These are phyloP conservation scores for Heterochromis multidens DNA, from an alignment of 2,113 vertebrate species.

Conservation along the genomic window DNA sequence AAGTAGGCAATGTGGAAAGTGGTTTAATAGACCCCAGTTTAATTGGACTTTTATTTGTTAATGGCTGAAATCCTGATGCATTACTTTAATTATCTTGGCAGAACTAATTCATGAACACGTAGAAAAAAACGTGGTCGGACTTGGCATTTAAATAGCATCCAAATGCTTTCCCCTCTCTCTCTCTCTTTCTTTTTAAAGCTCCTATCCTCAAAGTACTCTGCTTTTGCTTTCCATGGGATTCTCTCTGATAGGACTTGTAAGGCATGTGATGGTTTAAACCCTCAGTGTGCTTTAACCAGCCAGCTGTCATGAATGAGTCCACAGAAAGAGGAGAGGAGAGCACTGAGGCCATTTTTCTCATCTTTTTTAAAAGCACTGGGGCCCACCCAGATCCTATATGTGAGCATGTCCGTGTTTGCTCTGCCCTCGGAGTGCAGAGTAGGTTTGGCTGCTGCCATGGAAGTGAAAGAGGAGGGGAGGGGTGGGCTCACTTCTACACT, in stretches of 20 bases:
- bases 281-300: constrained; percentile 27
- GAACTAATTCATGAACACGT: constrained; percentile 56
- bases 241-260: constrained; percentile 43
- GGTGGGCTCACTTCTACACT: constrained; percentile 38
- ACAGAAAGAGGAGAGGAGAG: neutral
- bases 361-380: constrained; percentile 2
- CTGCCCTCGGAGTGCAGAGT: constrained; percentile 24
- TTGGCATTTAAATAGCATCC: constrained; percentile 20
- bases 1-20: constrained; percentile 53
- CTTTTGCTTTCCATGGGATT: constrained; percentile 2
- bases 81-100: constrained; percentile 67
- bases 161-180: neutral
- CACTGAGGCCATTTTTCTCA: constrained; percentile 5
- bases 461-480: neutral
- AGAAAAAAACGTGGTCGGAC: constrained; percentile 28
- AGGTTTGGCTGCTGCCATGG: constrained; percentile 30
- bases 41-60: constrained; percentile 70
- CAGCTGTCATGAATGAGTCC: constrained; percentile 40
- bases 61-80: constrained; percentile 66
- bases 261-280: constrained; percentile 22
- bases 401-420: constrained; percentile 38
- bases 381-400: constrained; percentile 45
- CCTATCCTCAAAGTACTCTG: constrained; percentile 9
- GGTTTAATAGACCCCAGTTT: constrained; percentile 60
- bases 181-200: neutral